phyloP scores from a whole-genome alignment of 2,888 invertebrate species.

The Protophormia terraenovae region DNA sequence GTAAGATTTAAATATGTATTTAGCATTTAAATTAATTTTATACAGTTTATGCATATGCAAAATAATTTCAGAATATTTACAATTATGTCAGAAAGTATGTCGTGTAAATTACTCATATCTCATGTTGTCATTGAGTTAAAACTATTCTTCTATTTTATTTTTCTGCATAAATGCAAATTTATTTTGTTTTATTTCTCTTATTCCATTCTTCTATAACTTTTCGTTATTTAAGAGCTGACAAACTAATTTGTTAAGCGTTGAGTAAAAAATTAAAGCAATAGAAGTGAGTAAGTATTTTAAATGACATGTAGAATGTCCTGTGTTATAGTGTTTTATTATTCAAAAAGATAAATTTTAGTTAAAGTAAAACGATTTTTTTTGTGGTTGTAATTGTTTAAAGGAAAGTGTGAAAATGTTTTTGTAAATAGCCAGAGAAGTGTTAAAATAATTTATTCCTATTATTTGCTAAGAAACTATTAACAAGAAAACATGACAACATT shows the following conservation, averaged over 20 bases:
- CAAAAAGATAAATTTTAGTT: too few species aligned
- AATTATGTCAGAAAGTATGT: neutral
- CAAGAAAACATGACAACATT: too few species aligned
- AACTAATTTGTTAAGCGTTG: neutral
- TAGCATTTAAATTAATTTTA: constrained; percentile 18
- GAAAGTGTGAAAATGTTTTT: too few species aligned
- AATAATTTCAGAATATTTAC: neutral
- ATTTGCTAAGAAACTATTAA: too few species aligned
- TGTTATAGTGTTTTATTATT: too few species aligned
- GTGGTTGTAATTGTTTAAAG: too few species aligned
- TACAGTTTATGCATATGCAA: neutral
- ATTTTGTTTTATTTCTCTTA: neutral
- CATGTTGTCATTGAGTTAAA: constrained; percentile 24
- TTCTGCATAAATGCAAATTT: constrained; percentile 2
- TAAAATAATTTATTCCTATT: too few species aligned
- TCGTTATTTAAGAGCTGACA: neutral
- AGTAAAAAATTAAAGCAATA: neutral
- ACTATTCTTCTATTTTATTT: neutral
- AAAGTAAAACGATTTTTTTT: too few species aligned
- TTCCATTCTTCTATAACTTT: neutral
- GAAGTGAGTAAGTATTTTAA: too few species aligned
- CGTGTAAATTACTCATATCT: constrained; percentile 22
- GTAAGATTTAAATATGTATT: too few species aligned
- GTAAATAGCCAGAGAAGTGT: too few species aligned
- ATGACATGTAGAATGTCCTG: neutral